Evolutionary conservation across 2,797 vertebrate genomes (phyloP).

Genomic region (Anguilla obscura): DNA sequence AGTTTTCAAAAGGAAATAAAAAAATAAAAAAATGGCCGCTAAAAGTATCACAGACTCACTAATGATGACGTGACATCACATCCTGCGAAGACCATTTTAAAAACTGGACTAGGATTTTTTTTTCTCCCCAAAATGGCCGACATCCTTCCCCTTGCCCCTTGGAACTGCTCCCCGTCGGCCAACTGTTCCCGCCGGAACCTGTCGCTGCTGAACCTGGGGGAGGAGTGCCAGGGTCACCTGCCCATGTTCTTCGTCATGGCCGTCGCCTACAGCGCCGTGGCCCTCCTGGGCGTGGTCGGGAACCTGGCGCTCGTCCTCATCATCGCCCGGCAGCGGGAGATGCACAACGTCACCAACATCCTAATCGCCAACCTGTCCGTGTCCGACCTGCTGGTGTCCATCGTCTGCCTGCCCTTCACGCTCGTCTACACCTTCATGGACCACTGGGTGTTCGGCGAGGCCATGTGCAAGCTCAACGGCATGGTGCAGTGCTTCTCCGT

Average conservation of each 20-base stretch:
- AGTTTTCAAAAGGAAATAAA: background rate
- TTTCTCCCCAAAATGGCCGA: slow-evolving; percentile 42
- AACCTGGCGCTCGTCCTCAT: slow-evolving; percentile 81
- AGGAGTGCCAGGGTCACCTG: slow-evolving; percentile 51
- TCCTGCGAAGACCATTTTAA: background rate
- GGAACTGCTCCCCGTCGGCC: slow-evolving; percentile 48
- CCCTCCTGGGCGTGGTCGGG: slow-evolving; percentile 79
- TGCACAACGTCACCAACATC: slow-evolving; percentile 85
- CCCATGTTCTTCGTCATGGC: slow-evolving; percentile 69
- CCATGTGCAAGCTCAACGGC: slow-evolving; percentile 83
- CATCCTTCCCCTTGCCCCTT: slow-evolving; percentile 35
- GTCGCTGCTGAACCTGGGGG: slow-evolving; percentile 42
- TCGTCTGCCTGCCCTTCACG: slow-evolving; percentile 85
- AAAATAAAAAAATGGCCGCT: background rate
- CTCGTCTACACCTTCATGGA: slow-evolving; percentile 87
- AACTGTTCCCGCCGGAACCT: slow-evolving; percentile 52
- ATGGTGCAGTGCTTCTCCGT: slow-evolving; percentile 82
- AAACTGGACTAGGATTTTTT: background rate
- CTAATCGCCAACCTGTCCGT: slow-evolving; percentile 85
- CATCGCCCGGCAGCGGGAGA: slow-evolving; percentile 80
- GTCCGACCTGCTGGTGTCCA: slow-evolving; percentile 79
- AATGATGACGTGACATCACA: slow-evolving; percentile 17
- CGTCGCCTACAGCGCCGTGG: slow-evolving; percentile 79
- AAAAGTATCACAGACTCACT: slow-evolving; percentile 9
- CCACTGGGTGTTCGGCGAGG: slow-evolving; percentile 84